Percentiles rank a stretch among this genome's conserved stretches.
Conservation (phyloP, 2,888 invertebrate species). For the Lepeophtheirus nordmannii region DNA sequence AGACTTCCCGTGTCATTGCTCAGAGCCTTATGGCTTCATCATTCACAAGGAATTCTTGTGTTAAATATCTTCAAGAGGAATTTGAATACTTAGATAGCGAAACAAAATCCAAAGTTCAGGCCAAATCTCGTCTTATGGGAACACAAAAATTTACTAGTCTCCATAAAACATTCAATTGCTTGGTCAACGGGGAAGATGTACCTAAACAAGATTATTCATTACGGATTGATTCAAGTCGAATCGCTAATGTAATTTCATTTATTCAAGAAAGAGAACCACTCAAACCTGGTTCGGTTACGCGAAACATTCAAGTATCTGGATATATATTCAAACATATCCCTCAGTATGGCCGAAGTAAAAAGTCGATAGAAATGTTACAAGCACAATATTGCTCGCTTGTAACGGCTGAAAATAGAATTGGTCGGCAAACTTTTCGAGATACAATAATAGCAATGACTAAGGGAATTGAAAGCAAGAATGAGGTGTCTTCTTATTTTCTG, state of each 20-base stretch:
- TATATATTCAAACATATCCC: not conserved
- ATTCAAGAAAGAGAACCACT: constrained; percentile 3
- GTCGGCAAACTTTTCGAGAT: not conserved
- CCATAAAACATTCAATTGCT: not conserved
- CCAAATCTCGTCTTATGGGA: constrained; percentile 2
- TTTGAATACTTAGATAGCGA: not conserved
- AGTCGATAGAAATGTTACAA: not conserved
- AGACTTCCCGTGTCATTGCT: not conserved
- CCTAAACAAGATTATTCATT: not conserved
- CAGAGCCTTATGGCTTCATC: not conserved
- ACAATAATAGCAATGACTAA: not conserved
- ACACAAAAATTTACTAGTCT: not conserved
- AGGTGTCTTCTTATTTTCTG: not conserved
- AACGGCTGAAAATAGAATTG: not conserved
- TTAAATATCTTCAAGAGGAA: not conserved
- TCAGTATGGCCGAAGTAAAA: not conserved
- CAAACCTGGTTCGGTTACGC: too few relatives aligned
- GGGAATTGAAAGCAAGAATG: not conserved
- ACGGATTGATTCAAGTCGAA: not conserved
- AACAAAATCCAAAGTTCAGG: not conserved
- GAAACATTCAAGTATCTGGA: not conserved
- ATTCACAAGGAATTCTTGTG: not conserved
- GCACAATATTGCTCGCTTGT: not conserved
- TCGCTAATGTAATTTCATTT: not conserved
- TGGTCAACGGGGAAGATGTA: not conserved